Conservation (phyloP, 2,888 invertebrate genomes). For the Leptinotarsa peninsularis region DNA sequence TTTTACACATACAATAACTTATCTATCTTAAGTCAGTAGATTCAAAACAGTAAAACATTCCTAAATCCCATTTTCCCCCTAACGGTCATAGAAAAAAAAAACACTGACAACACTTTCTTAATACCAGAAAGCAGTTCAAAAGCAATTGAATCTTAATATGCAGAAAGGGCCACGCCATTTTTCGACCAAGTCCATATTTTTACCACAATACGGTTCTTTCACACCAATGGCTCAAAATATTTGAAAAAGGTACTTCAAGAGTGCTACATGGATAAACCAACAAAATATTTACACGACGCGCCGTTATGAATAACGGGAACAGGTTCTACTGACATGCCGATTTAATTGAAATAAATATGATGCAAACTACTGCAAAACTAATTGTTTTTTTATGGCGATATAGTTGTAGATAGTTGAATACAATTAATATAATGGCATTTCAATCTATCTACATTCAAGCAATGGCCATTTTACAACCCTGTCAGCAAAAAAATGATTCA, state of each 20-base stretch:
- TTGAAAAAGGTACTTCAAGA: too few relatives aligned
- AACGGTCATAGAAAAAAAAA: neutral
- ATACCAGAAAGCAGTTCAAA: too few relatives aligned
- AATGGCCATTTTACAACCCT: neutral
- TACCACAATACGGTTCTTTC: too few relatives aligned
- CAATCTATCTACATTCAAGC: neutral
- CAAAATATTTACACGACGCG: too few relatives aligned
- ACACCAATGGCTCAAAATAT: too few relatives aligned
- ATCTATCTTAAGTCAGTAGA: conserved; percentile 2
- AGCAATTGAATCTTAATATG: too few relatives aligned
- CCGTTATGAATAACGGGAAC: too few relatives aligned
- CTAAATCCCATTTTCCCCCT: conserved; percentile 4
- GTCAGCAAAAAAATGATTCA: neutral
- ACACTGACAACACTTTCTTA: too few relatives aligned
- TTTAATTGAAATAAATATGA: neutral
- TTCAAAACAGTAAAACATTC: conserved; percentile 14
- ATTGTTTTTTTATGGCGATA: neutral
- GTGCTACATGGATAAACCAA: too few relatives aligned
- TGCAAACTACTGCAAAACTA: neutral
- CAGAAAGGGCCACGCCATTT: too few relatives aligned
- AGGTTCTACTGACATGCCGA: too few relatives aligned
- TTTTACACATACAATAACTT: conserved; percentile 20
- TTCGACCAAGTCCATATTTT: too few relatives aligned
- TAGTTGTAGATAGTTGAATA: neutral
- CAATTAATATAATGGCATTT: neutral